Evolutionary conservation across 2,113 vertebrate genomes (phyloP), one percentile per base, ranked within the genome.

Genomic region (Pseudorasbora parva): DNA sequence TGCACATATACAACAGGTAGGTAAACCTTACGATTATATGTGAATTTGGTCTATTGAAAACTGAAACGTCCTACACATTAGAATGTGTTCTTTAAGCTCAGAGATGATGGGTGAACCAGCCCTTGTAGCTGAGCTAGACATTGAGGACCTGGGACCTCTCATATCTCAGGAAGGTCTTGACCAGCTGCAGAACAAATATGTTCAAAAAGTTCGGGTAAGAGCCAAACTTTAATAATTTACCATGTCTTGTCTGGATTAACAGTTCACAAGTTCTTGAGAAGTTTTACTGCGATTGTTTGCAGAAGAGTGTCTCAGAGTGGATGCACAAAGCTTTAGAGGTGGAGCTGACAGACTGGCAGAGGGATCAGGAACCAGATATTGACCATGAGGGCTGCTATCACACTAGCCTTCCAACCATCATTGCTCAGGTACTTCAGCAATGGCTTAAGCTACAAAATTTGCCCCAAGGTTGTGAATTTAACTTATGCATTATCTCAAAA

Each of bases 341-440:
- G 83, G 98, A 99, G 88, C 93, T 96, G 82, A 95, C 95, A 21
- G 98, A 99, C 87, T 99, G 98, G 98, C 92, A 96, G 88, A 92
- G 93, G 78, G 95, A 97, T 62, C 95, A 97, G 90, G 96, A 97
- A 82, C 98, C 98, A 0, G 96, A 97, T 72, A 95, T 89, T 3
- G 97, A 99, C 82, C 95, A 97, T 0, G 93, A 98, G n/a, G 97
- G 98, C 74, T 97, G 96, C 90, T 99, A 96, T 87, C 95, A 96
- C 71, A 98, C 97, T 83, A 96, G 95, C 82, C 89, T 99, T 89
- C 97, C 97, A 0, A 93, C 95, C 11, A 97, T 98, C 27, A 95
- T 97, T 76, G 94, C 97, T 83, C 97, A 99, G 97, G 98, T 98
- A 64, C n/a, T 37, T 9, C 17, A 82, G 19, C 21, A 37, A 47